These are phyloP conservation scores for Schizotus pectinicornis DNA, from an alignment of 2,888 invertebrate species.

Conservation along the genomic window DNA sequence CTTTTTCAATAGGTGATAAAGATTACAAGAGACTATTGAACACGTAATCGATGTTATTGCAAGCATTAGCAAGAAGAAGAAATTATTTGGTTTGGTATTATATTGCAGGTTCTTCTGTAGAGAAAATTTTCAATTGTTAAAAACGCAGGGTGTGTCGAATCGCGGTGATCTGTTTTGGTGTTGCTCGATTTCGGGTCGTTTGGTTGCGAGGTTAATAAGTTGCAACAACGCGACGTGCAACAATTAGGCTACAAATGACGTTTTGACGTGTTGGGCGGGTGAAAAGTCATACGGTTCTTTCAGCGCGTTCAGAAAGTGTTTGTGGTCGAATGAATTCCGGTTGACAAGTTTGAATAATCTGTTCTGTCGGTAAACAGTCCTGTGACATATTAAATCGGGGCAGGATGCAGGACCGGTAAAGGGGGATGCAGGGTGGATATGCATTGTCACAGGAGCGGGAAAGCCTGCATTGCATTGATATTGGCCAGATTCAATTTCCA, in stretches of 20 bases:
- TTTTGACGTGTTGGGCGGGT: constrained; percentile 45
- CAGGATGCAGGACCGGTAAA: constrained; percentile 41
- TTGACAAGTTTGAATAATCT: constrained; percentile 58
- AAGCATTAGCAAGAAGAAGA: too few relatives aligned
- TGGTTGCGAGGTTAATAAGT: constrained; percentile 3
- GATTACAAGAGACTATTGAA: too few relatives aligned
- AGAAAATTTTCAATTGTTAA: too few relatives aligned
- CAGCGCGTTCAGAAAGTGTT: constrained; percentile 42
- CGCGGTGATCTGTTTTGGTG: too few relatives aligned
- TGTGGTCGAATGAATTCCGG: constrained; percentile 53
- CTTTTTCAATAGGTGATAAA: too few relatives aligned
- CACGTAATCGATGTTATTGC: too few relatives aligned
- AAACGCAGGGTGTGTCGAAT: too few relatives aligned
- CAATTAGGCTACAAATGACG: constrained; percentile 45
- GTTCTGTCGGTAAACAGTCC: constrained; percentile 55
- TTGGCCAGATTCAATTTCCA: constrained; percentile 59
- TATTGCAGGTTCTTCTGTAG: too few relatives aligned
- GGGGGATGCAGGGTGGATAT: constrained; percentile 46
- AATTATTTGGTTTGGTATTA: too few relatives aligned
- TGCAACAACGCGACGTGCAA: constrained; percentile 19
- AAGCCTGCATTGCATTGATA: constrained; percentile 49
- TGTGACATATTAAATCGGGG: constrained; percentile 55
- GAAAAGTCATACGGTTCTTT: constrained; percentile 41
- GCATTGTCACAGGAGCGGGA: constrained; percentile 54
- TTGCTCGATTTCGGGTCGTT: too few relatives aligned